Evolutionary conservation across 2,888 invertebrate genomes (phyloP).

Genomic region (Lasioglossum vierecki): DNA sequence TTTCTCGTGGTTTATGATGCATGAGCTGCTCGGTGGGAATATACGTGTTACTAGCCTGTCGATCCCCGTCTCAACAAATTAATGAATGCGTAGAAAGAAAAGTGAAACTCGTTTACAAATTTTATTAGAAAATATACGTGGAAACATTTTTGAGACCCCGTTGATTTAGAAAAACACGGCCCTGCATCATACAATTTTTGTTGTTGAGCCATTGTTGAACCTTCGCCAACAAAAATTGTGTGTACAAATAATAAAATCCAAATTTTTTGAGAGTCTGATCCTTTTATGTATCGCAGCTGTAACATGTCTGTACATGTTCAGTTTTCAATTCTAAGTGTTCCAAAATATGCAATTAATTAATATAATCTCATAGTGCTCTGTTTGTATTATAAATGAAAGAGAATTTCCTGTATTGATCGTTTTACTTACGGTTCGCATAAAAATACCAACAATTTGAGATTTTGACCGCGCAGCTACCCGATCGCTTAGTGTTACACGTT

Average conservation of each 20-base stretch:
- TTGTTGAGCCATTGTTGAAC: no score
- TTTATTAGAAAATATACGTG: neutral
- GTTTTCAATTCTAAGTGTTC: neutral
- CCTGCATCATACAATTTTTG: no score
- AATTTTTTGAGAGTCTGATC: no score
- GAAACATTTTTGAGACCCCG: neutral
- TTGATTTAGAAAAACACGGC: neutral
- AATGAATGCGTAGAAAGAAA: neutral
- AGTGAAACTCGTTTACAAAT: neutral
- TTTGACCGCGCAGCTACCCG: constrained; percentile 9
- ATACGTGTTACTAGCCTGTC: neutral
- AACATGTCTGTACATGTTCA: neutral
- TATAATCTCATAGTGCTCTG: neutral
- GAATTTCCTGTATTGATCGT: neutral
- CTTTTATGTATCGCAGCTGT: no score
- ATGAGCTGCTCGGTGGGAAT: neutral
- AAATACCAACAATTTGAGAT: constrained; percentile 35
- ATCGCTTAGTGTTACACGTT: constrained; percentile 17
- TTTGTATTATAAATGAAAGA: neutral
- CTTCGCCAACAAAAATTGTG: no score
- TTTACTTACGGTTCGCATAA: neutral
- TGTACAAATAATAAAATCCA: no score
- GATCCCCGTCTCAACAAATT: neutral
- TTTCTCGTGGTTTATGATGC: neutral
- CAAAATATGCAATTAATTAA: neutral